Base-by-base conservation (phyloP, 1,140 invertebrate genomes). In the Medauroidea extradentata region DNA sequence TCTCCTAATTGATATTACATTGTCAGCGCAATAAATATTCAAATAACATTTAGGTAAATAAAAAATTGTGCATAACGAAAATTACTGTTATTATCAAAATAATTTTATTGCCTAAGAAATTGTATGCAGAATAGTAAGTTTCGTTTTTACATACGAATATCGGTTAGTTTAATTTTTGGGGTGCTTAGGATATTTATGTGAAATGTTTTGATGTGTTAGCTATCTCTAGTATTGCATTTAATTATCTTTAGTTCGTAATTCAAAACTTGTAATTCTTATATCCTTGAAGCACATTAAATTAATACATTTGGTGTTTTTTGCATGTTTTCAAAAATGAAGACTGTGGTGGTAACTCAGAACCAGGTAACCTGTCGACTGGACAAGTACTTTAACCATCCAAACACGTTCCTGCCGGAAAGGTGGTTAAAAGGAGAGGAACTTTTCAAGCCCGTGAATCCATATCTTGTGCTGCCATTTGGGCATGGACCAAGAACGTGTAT, bases 401-500 rank as follows among this genome's bases (percentile, higher is more conserved):
- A 85, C 44, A 57, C 72, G 41, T 94, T 92, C 66, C 75, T 82
- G 42, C 91, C 91, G 0, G 89, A 93, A 67, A 78, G 91, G 41
- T 93, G 90, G 90, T 67, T 90, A 70, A 80, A 79, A 46, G 73
- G 70, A 42, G 71, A 76, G 46, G 53, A 66, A 9, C 43, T 69
- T 3, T 77, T 78, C 63, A 80, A 81, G 65, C 75, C 79, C 9
- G 67, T 82, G 43, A 84, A 91, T 76, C 92, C 92, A 0, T 94
- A 87, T 72, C 73, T 91, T 2, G 79, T 88, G 3, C 69, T 96
- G 43, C 93, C 94, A 0, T 97, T 96, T 75, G 93, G 94, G 1
- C 89, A 93, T 73, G 94, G 94, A 0, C 82, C 89, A 21, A 78
- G 94, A 58, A 83, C 88, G 9, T 97, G 94, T 65, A 91, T 96